These are phyloP conservation scores for Campylomormyrus tamandua DNA, from an alignment of 2,113 vertebrate genomes.

Conservation along the genomic window DNA sequence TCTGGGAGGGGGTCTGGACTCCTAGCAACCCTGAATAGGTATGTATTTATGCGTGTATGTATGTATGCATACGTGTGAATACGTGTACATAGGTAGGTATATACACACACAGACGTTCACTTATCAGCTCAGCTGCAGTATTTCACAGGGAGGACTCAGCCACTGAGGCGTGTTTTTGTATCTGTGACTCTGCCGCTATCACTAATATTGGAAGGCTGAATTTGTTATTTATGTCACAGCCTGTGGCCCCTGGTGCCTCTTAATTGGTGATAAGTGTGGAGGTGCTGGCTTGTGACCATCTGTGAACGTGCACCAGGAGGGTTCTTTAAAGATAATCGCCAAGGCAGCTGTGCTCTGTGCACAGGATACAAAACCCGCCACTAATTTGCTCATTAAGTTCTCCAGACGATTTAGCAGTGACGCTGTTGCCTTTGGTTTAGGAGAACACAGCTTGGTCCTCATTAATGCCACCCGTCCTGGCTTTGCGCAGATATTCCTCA, in stretches of 20 bases:
- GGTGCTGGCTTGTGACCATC: constrained; percentile 17
- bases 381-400: constrained; percentile 16
- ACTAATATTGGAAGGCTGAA: not conserved
- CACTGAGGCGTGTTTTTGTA: not conserved
- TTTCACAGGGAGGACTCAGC: not conserved
- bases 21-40: not conserved
- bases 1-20: not conserved
- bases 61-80: not conserved
- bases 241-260: not conserved
- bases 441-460: not conserved
- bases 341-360: not conserved
- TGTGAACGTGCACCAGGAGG: constrained; percentile 10
- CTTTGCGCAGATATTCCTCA: not conserved
- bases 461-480: not conserved
- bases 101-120: not conserved
- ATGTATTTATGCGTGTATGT: not conserved
- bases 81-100: not conserved
- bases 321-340: constrained; percentile 6
- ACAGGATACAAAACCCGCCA: not conserved
- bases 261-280: constrained; percentile 8
- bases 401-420: not conserved
- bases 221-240: constrained; percentile 3
- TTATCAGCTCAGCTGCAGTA: not conserved
- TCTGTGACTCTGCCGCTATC: not conserved
- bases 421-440: not conserved